Base-by-base conservation (phyloP, 2,113 vertebrate species). In the Fulica atra region DNA sequence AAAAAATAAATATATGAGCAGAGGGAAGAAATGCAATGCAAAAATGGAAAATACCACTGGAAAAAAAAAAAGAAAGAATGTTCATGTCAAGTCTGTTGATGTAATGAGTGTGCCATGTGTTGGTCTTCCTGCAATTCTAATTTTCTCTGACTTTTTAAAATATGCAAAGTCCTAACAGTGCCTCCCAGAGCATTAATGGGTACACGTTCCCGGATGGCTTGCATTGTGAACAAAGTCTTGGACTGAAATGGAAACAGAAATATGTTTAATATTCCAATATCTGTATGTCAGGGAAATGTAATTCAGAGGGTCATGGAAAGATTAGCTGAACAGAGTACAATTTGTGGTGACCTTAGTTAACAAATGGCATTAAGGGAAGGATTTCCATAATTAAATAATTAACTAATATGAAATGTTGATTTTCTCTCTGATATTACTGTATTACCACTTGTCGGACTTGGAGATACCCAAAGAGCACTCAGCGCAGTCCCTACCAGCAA, bases 401-500 rank as follows among this genome's bases (percentile, higher is more conserved):
- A 92, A 93, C 63, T 95, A 95, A 96, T 95, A 53, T 38, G 93
- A 96, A 81, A 97, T 81, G 96, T 70, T 94, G 94, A 87, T 94
- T 96, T 94, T 64, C 78, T 95, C 65, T 70, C 93, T 93, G 88
- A 79, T 69, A 81, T 59, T 73, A 38, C 35, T 86, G 72, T 71
- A 40, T 79, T 72, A 89, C 71, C 50, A 35, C 63, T 92, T 57
- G 60, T 92, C 81, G 89, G 74, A 89, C 78, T 65, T 91, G 35
- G 44, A 87, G 83, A 91, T 64, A 92, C 16, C 48, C 56, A 5
- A 95, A 83, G 85, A 89, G 57, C 76, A 51, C 59, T 85, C 70
- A 69, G 59, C 29, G 44, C 61, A 83, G 82, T 51, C 51, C 64
- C 72, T 68, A 88, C n/a, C 86, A 92, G 92, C 73, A 89, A 50